Percentiles rank a stretch among this genome's conserved stretches.
Conservation (phyloP, 2,888 invertebrate species). For the Pardosa pseudoannulata region DNA sequence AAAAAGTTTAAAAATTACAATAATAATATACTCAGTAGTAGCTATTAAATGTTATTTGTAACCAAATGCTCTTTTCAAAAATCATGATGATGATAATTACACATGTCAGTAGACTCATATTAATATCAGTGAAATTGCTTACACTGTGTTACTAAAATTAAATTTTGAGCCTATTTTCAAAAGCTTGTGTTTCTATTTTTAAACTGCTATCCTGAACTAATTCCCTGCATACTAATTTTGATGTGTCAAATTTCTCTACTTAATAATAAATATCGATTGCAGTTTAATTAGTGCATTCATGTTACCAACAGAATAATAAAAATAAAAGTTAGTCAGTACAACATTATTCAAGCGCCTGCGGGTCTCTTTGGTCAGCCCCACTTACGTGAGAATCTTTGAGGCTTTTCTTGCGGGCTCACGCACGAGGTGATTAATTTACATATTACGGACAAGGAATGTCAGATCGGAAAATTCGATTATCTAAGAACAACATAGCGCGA, state of each 20-base stretch:
- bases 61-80: no score
- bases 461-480: conserved; percentile 17
- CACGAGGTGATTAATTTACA: conserved; percentile 46
- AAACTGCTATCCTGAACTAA: neutral
- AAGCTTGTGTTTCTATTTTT: neutral
- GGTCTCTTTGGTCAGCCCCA: neutral
- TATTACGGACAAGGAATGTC: conserved; percentile 34
- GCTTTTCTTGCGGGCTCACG: conserved; percentile 17
- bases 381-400: conserved; percentile 6
- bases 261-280: neutral
- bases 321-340: neutral
- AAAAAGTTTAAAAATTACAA: no score
- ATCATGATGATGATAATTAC: no score
- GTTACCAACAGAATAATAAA: neutral
- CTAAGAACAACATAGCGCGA: neutral
- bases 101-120: no score
- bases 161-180: no score
- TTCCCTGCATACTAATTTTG: neutral
- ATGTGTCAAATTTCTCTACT: neutral
- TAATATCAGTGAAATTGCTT: no score
- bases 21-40: no score
- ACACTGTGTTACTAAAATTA: no score
- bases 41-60: no score
- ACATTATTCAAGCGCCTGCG: neutral
- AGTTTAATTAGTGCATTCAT: neutral